Base-by-base conservation (phyloP, 1,140 invertebrate genomes). In the Andricus grossulariae region DNA sequence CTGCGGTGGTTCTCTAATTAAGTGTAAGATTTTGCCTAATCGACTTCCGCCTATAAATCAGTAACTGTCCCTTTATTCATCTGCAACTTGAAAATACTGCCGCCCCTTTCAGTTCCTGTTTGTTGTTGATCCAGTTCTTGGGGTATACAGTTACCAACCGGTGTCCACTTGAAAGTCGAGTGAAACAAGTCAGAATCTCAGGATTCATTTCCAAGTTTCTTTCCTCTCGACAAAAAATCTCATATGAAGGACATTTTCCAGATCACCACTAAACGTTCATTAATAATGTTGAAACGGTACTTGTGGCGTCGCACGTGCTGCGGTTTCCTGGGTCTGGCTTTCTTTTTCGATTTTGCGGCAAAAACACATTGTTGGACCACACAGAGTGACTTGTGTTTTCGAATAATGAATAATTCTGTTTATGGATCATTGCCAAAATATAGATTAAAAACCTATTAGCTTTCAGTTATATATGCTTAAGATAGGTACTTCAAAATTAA, bases 1-100 rank as follows among this genome's bases (percentile, higher is more conserved):
- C 4, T 19, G 7, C 50, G 21, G 45, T 32, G 2, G 15, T 8
- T 57, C 19, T 15, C 49, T 50, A n/a, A 54, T 73, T 45, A 75
- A 71, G 76, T 80, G 74, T 76, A 73, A 82, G 77, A 83, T 80
- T 78, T 76, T 52, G 73, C 52, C 77, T 82, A 84, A 84, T 84
- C 79, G 77, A 71, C 79, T 82, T 82, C 79, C 82, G 77, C 50
- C 72, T 50, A 81, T 85, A 85, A 85, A 85, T 85, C 83, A 82
- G 57, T 82, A 76, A 75, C 51, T 18, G 45, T 70, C 71, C 18
- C 52, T n/a, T 54, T 11, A 18, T 54, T 76, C 50, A 8, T 45
- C 45, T 49, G 82, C 79, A 80, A 84, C 71, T 71, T 55, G 79
- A 83, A 79, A 80, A 80, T 60, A 39, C 7, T 39, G 70, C 52